Percentiles rank a stretch among this genome's conserved stretches.
Conservation (phyloP, 2,797 vertebrate species). For the Cryptoblepharus egeriae region DNA sequence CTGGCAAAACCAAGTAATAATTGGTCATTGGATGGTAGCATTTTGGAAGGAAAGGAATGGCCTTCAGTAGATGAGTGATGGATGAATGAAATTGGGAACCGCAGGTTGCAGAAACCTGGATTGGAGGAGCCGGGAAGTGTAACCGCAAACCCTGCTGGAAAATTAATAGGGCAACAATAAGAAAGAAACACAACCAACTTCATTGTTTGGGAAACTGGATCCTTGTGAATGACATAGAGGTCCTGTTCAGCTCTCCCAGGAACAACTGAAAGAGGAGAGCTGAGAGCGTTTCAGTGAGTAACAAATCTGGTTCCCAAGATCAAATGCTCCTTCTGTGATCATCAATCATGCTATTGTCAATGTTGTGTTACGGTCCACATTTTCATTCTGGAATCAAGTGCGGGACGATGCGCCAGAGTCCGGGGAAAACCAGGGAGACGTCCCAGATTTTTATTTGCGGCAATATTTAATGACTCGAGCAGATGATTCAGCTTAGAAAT, state of each 20-base stretch:
- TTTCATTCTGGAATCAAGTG: not conserved
- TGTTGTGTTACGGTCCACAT: not conserved
- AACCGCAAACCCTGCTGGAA: slow-evolving; percentile 57
- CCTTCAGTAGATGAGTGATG: no score
- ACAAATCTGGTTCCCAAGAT: slow-evolving; percentile 33
- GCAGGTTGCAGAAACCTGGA: slow-evolving; percentile 15
- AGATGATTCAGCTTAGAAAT: no score
- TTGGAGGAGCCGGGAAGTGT: slow-evolving; percentile 47
- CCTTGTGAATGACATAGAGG: slow-evolving; percentile 54
- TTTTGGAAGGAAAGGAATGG: no score
- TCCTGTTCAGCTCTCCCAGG: slow-evolving; percentile 43
- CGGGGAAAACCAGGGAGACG: no score
- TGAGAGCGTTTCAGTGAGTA: slow-evolving; percentile 5
- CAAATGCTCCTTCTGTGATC: slow-evolving; percentile 28
- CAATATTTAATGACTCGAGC: not conserved
- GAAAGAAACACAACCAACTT: slow-evolving; percentile 68
- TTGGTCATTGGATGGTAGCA: not conserved
- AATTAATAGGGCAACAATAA: slow-evolving; percentile 48
- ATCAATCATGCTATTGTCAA: slow-evolving; percentile 23
- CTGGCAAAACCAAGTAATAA: no score
- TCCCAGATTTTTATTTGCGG: slow-evolving; percentile 5
- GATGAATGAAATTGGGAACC: slow-evolving; percentile 15
- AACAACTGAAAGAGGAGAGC: slow-evolving; percentile 42
- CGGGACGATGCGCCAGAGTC: no score
- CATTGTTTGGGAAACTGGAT: slow-evolving; percentile 76